Conservation (phyloP, 2,113 vertebrate species). For the Cyanoderma ruficeps region DNA sequence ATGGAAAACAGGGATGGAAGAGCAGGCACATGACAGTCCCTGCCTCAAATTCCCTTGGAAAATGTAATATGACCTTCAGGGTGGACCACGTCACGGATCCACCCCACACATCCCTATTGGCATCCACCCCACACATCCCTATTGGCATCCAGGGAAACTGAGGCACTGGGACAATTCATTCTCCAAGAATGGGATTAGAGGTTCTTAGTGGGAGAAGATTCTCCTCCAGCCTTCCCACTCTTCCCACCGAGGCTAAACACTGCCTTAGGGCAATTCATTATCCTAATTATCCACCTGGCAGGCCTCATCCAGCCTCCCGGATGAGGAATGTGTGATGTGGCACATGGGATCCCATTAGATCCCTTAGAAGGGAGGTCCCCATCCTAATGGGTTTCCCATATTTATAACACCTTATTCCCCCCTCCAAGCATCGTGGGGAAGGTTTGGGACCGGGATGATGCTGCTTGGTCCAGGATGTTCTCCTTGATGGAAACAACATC, state of each 20-base stretch:
- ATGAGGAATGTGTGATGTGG: rapidly evolving
- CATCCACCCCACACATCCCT: too few species aligned
- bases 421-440: rapidly evolving
- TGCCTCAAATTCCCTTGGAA: not conserved
- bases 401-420: not conserved
- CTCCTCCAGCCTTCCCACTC: not conserved
- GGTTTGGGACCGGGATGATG: rapidly evolving
- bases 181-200: not conserved
- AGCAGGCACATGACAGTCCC: rapidly evolving
- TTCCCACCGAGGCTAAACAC: rapidly evolving
- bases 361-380: rapidly evolving
- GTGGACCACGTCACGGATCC: rapidly evolving
- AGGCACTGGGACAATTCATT: not conserved
- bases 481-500: not conserved
- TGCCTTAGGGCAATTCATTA: not conserved
- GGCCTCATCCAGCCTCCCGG: rapidly evolving
- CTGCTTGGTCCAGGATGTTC: not conserved
- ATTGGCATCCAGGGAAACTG: not conserved
- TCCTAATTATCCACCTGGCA: not conserved
- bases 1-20: not conserved
- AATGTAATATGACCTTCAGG: rapidly evolving
- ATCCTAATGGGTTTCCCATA: not conserved
- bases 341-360: too few species aligned
- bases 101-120: not conserved
- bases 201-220: not conserved